Base-by-base conservation (phyloP, 2,888 invertebrate species). In the Eustalomyia histrio region DNA sequence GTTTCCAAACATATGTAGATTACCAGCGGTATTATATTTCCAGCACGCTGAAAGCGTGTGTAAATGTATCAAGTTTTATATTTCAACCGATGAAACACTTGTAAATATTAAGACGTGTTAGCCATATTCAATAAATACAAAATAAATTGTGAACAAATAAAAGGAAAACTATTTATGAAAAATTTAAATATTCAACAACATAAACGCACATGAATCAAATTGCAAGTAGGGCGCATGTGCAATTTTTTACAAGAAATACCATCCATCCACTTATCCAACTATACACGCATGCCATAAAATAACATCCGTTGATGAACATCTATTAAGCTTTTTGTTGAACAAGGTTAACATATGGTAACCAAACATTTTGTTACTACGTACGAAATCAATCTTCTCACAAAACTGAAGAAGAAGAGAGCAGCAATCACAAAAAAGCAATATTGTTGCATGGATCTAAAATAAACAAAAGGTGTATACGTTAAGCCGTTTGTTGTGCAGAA, bases 301-400 rank as follows among this genome's bases (percentile, higher is more conserved):
- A 69, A 17, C 43, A 43, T 69, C 68, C 68, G 58, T 58, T 60
- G 58, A 60, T 75, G 74, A 65, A 60, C 74, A 74, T 65, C 58
- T 47, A 29, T 29, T 29, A 12, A 12, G 14, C 12, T 58, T 50
- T 50, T 33, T 69, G 50, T 52, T 50, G 43, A 18, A 68, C 21
- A 55, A 63, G 63, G 43, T 47, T 39, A 63, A 63, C 63, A 63
- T 55, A 55, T 72, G 71, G 52, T 12, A 21, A 52, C 18, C 9
- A 35, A 72, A 61, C 21, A 52, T 58, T 63, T 24, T 2, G 63
- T 50, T 29, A 17, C 50, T 16, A 63, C 10, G 12, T 39, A 39
- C 14, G 52, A 63, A 50, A 29, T 16, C 47, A 16, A 50, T 50
- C 29, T 50, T 63, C 12, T 9, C 7, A 33, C 29, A 47, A 10